Conservation (phyloP, 2,888 invertebrate genomes). For the Ferdinandea cuprea region DNA sequence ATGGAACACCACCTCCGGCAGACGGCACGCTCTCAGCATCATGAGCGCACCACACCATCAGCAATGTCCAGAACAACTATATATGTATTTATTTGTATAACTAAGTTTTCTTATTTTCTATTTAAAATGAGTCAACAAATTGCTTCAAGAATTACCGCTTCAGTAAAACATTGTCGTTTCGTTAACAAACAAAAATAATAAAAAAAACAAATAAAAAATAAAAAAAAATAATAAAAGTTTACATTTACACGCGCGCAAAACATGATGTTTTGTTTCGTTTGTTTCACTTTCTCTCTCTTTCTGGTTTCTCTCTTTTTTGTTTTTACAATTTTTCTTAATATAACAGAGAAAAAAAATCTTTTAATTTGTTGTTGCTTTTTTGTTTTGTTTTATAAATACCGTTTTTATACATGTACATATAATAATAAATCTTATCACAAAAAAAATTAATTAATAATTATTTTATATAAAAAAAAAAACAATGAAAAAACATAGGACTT, state of each 20-base stretch:
- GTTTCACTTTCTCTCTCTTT: constrained; percentile 43
- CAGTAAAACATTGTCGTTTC: constrained; percentile 12
- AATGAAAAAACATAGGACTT: constrained; percentile 70
- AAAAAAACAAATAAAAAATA: no score
- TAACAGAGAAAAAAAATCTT: constrained; percentile 71
- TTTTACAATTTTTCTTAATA: constrained; percentile 69
- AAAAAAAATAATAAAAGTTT: constrained; percentile 27
- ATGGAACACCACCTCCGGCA: constrained; percentile 29
- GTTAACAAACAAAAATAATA: constrained; percentile 42
- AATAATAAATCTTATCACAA: constrained; percentile 74
- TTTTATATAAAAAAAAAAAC: constrained; percentile 64
- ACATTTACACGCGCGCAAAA: constrained; percentile 60
- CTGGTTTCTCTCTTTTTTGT: constrained; percentile 38
- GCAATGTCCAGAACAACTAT: constrained; percentile 34
- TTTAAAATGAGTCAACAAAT: constrained; percentile 66
- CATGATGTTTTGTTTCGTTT: constrained; percentile 55
- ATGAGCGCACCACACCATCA: constrained; percentile 46
- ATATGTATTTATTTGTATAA: constrained; percentile 28
- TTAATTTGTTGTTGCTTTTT: constrained; percentile 59
- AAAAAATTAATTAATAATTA: constrained; percentile 71
- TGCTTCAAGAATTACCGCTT: constrained; percentile 9
- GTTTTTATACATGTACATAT: constrained; percentile 71
- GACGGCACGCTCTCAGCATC: constrained; percentile 69
- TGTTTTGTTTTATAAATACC: constrained; percentile 71
- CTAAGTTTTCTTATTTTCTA: constrained; percentile 36